Evolutionary conservation across 2,797 vertebrate species (phyloP).

Genomic region (Morus bassanus): DNA sequence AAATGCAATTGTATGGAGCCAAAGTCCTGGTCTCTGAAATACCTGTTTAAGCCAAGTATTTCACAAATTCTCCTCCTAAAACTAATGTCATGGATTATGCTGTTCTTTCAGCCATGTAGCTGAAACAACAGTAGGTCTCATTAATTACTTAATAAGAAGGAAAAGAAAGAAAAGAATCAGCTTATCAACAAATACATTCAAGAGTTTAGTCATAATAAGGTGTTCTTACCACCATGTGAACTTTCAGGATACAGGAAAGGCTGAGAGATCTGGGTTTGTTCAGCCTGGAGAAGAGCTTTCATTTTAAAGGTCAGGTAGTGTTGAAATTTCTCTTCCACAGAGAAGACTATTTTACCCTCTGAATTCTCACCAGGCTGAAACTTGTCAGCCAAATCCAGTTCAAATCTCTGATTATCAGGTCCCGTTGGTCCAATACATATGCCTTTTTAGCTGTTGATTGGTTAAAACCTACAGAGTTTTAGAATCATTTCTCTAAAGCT

Average conservation of each 20-base stretch:
- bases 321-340: background rate
- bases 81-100: background rate
- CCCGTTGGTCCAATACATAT: background rate
- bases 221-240: background rate
- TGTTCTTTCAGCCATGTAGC: background rate
- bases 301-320: background rate
- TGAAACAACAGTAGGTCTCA: background rate
- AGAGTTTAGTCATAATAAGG: background rate
- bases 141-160: background rate
- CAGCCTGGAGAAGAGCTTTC: no score
- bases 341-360: background rate
- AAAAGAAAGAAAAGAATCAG: background rate
- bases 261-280: no score
- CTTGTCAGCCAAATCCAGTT: background rate
- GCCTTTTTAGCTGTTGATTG: background rate
- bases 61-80: background rate
- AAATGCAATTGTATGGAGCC: background rate
- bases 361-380: background rate
- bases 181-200: background rate
- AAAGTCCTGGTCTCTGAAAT: background rate
- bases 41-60: background rate
- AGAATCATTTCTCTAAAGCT: background rate
- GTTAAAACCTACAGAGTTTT: background rate
- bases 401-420: background rate
- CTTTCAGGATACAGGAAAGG: background rate